Conservation (phyloP, 2,113 vertebrate species). For the Istiophorus platypterus region DNA sequence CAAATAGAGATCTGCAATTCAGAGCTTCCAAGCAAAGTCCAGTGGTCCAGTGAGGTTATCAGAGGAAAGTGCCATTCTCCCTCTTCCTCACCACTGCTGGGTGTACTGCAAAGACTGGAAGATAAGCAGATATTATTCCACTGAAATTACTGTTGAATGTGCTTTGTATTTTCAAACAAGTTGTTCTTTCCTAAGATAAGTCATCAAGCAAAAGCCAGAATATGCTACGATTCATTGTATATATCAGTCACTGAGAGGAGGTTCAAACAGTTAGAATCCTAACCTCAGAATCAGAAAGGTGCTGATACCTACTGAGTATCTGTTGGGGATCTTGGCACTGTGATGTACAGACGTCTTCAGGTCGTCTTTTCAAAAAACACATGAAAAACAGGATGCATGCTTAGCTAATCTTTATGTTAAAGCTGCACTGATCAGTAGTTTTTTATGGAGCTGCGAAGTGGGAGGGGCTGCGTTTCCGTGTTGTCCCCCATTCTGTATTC, state of each 20-base stretch:
- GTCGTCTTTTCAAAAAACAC: slow-evolving; percentile 32
- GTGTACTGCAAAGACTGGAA: slow-evolving; percentile 75
- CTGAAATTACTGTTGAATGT: not conserved
- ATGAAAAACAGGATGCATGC: not conserved
- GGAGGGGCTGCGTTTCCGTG: too few species aligned
- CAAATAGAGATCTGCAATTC: not conserved
- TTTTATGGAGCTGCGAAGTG: too few species aligned
- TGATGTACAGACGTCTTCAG: slow-evolving; percentile 23
- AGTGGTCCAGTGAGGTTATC: not conserved
- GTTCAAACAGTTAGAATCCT: too few species aligned
- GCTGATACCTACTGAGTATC: slow-evolving; percentile 69
- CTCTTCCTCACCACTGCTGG: slow-evolving; percentile 80
- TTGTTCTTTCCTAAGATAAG: too few species aligned
- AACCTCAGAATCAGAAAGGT: not conserved
- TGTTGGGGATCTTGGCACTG: slow-evolving; percentile 63
- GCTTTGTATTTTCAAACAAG: not conserved
- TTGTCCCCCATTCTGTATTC: too few species aligned
- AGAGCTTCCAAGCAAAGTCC: not conserved
- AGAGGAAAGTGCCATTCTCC: not conserved
- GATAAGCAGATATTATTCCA: not conserved
- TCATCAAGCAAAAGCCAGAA: too few species aligned
- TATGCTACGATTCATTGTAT: too few species aligned
- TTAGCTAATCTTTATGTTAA: not conserved
- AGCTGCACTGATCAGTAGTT: too few species aligned
- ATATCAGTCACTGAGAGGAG: too few species aligned